Conservation (phyloP, 2,797 vertebrate genomes). For the Sebastes baramenuke region DNA sequence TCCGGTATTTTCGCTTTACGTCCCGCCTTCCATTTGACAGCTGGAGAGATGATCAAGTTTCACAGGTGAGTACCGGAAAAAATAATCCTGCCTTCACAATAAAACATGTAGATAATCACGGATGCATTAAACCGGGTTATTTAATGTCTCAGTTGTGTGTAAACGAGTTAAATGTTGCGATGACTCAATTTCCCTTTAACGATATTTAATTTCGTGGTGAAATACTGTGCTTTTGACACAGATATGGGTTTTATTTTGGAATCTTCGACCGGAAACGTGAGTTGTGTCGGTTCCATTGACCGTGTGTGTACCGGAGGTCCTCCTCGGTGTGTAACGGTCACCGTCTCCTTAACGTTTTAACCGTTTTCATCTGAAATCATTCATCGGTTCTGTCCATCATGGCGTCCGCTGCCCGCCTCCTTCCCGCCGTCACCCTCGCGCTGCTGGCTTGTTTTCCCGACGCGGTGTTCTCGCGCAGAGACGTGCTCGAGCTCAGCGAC, state of each 20-base stretch:
- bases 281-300: accelerated
- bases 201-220: too few relatives aligned
- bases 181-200: too few relatives aligned
- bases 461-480: slow-evolving; percentile 42
- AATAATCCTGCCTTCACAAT: background rate
- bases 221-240: accelerated
- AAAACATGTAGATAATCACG: accelerated
- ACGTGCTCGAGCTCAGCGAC: slow-evolving; percentile 81
- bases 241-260: slow-evolving; percentile 8
- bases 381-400: background rate
- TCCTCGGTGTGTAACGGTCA: background rate
- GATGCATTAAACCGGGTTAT: accelerated
- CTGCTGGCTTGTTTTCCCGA: slow-evolving; percentile 17
- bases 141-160: background rate
- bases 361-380: background rate
- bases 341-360: background rate
- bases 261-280: background rate
- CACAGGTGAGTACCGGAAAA: background rate
- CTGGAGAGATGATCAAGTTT: background rate
- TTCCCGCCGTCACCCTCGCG: slow-evolving; percentile 10
- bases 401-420: slow-evolving; percentile 20
- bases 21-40: slow-evolving; percentile 33
- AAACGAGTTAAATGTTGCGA: accelerated
- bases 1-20: slow-evolving; percentile 8
- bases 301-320: background rate